Conservation (phyloP, 2,113 vertebrate genomes). For the Hippocampus barbouri region DNA sequence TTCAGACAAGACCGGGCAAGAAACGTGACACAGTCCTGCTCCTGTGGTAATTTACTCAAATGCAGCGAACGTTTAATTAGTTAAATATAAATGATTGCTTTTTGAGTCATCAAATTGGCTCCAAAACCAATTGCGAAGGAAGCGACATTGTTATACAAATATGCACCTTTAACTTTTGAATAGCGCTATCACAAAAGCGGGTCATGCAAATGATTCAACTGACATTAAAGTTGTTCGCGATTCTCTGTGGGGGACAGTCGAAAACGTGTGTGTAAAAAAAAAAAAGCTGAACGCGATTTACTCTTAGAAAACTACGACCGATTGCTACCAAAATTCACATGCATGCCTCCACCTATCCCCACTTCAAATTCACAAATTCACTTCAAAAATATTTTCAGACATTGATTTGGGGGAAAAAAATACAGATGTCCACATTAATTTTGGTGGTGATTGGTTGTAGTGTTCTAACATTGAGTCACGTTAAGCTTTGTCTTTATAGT, state of each 20-base stretch:
- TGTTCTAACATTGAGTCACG: too few species aligned
- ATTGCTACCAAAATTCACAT: too few species aligned
- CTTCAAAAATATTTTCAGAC: too few species aligned
- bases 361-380: too few species aligned
- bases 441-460: too few species aligned
- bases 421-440: too few species aligned
- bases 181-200: neutral
- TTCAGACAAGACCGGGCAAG: too few species aligned
- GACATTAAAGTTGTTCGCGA: neutral
- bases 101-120: neutral
- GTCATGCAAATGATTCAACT: neutral
- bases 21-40: slow-evolving; percentile 37
- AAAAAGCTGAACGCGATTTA: too few species aligned
- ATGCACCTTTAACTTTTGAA: neutral
- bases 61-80: neutral
- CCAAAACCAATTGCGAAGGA: neutral
- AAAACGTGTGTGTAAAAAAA: too few species aligned
- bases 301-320: too few species aligned
- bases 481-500: too few species aligned
- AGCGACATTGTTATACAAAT: neutral
- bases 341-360: too few species aligned
- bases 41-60: neutral
- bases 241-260: neutral
- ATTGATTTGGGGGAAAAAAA: neutral
- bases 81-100: neutral